Evolutionary conservation across 2,888 invertebrate species (phyloP), one percentile per base, ranked within the genome.

Genomic region (Tachina grossa): DNA sequence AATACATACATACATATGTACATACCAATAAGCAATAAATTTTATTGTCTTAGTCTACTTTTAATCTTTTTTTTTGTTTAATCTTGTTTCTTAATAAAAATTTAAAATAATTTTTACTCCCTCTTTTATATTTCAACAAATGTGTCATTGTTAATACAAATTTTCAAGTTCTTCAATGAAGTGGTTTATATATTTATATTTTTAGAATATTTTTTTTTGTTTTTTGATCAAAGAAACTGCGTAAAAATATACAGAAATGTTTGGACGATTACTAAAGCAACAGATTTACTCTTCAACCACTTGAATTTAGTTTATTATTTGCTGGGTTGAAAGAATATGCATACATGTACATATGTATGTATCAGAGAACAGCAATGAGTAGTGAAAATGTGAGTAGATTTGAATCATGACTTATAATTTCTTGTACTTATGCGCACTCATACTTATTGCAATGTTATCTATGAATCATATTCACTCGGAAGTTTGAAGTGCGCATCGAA

Each of bases 191-290:
- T 31, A 31, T 31, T n/a, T 55, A 3, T 84, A 81, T 81, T 84
- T 84, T 81, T 81, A 84, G 69, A 69, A 19, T 68, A 31, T 71
- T 68, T 61, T 47, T 13, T 14, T 65, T 53, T 9, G n/a, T n/a
- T n/a, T n/a, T n/a, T n/a, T n/a, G n/a, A 43, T 57, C 14, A 59
- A 13, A 16, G 31, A 59, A 39, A 47, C 75, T 65, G 65, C 53
- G 45, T 79, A 69, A 76, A 59, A 84, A 84, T 61, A 74, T n/a
- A 72, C 72, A 31, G 55, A 51, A 43, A 22, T 78, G 45, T 78
- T 78, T 68, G 43, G 47, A 71, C 59, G 65, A 65, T 65, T 39
- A 53, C 45, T 75, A 16, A 66, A 47, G 2, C 39, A 75, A 22
- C 11, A 66, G 49, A 63, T 49, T 57, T 47, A 10, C 31, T 31